Evolutionary conservation across 2,113 vertebrate genomes (phyloP).

Genomic region (Macroglossus sobrinus): DNA sequence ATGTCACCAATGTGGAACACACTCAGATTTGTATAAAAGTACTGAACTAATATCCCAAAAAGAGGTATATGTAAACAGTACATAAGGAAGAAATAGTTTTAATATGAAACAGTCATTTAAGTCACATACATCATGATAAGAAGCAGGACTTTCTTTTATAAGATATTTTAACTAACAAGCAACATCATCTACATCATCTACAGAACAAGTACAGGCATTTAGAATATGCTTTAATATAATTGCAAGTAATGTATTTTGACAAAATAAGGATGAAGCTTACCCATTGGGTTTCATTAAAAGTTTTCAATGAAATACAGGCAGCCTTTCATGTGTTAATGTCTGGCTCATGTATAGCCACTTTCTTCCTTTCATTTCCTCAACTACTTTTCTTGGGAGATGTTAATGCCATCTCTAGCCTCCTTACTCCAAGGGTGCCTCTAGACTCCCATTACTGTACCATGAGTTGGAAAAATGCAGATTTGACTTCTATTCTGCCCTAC

Average conservation of each 20-base stretch:
- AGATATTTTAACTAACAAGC: conserved; percentile 80
- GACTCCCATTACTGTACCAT: not conserved
- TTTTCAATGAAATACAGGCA: conserved; percentile 62
- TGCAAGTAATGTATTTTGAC: conserved; percentile 12
- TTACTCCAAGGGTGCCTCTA: not conserved
- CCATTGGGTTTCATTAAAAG: conserved; percentile 63
- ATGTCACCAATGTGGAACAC: conserved; percentile 90
- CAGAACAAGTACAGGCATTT: conserved; percentile 71
- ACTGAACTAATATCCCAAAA: conserved; percentile 87
- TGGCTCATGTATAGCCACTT: not conserved
- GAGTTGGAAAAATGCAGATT: not conserved
- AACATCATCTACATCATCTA: conserved; percentile 75
- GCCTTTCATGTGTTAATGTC: not conserved
- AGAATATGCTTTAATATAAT: conserved; percentile 50
- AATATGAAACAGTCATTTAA: conserved; percentile 88
- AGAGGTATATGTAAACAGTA: conserved; percentile 87
- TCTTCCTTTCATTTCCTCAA: not conserved
- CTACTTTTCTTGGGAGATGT: not conserved
- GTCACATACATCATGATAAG: conserved; percentile 85
- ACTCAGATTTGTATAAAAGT: conserved; percentile 86
- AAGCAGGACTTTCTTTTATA: conserved; percentile 81
- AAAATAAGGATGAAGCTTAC: conserved; percentile 44
- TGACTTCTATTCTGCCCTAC: not conserved
- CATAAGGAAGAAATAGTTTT: conserved; percentile 85
- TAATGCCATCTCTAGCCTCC: not conserved